Base-by-base conservation (phyloP, 2,888 invertebrate species). In the Plebejus argus region DNA sequence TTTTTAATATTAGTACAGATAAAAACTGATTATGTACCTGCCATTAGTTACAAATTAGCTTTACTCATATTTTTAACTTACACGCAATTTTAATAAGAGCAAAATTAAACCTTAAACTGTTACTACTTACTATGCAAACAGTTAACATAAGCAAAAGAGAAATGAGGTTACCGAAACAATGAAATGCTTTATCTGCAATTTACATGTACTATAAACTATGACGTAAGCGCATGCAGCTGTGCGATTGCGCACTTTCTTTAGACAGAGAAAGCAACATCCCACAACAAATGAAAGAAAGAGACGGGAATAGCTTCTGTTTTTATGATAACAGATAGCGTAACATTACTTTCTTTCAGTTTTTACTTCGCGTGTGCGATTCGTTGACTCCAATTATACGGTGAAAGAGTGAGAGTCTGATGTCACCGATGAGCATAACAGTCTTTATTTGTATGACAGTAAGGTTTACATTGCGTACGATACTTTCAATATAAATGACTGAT, bases 321-420 rank as follows among this genome's bases (percentile, higher is more conserved):
- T 83, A 83, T 85, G 84, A 84, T 88, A 61, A 23, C 45, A 45
- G 12, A 23, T 23, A 86, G 85, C 86, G 89, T 90, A 90, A 91
- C 86, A 87, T 86, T 85, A 91, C 92, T 93, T 93, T 93, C 93
- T 91, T 93, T 85, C 85, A 84, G 85, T 88, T 88, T 88, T 90
- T 71, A 53, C 81, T 79, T 83, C 79, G 80, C 88, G 87, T 88
- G 88, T 86, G 84, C 86, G 82, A 88, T 87, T 84, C 89, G 86
- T 90, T 91, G 90, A 89, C 90, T 89, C 83, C 84, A 83, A 87
- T 86, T 89, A 89, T 89, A 88, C 81, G 87, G 90, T 89, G 90
- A 91, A 90, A 92, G 91, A 89, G 90, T 88, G 89, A 91, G 89
- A 91, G 91, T 86, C 80, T 85, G 84, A 84, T 86, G 86, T 85